These are phyloP conservation scores for Pseudeuparius sepicola DNA, from an alignment of 2,888 invertebrate genomes.

Conservation along the genomic window DNA sequence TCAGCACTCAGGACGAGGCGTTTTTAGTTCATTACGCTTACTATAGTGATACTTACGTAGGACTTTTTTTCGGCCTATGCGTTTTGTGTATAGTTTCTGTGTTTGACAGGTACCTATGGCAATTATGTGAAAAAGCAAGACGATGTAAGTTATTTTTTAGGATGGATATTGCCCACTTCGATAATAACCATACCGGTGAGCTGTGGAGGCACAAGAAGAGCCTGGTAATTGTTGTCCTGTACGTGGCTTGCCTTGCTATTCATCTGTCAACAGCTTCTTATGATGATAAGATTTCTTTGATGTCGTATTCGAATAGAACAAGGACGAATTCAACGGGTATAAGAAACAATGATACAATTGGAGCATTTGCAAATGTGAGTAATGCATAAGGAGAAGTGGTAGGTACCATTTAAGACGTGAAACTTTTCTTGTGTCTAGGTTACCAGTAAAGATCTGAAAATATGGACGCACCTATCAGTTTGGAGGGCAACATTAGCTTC, in stretches of 20 bases:
- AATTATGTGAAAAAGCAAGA: no score
- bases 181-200: slow-evolving; percentile 28
- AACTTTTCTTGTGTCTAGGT: slow-evolving; percentile 38
- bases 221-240: slow-evolving; percentile 32
- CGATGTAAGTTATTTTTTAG: no score
- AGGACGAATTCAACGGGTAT: no score
- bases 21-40: slow-evolving; percentile 35
- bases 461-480: slow-evolving; percentile 52
- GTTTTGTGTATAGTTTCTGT: slow-evolving; percentile 50
- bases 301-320: slow-evolving; percentile 31
- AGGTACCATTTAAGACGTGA: background rate
- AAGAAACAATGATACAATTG: no score
- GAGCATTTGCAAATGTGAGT: no score
- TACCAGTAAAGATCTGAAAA: slow-evolving; percentile 44
- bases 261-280: slow-evolving; percentile 34
- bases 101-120: slow-evolving; percentile 45
- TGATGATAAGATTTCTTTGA: slow-evolving; percentile 33
- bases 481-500: slow-evolving; percentile 51
- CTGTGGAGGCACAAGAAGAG: slow-evolving; percentile 31
- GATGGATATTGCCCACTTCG: slow-evolving; percentile 35
- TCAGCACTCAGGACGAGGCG: slow-evolving; percentile 33
- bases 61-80: slow-evolving; percentile 47
- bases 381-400: no score
- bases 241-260: slow-evolving; percentile 31
- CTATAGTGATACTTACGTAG: slow-evolving; percentile 36